Evolutionary conservation across 2,797 vertebrate species (phyloP).

Genomic region (Sebastes matsubarae): DNA sequence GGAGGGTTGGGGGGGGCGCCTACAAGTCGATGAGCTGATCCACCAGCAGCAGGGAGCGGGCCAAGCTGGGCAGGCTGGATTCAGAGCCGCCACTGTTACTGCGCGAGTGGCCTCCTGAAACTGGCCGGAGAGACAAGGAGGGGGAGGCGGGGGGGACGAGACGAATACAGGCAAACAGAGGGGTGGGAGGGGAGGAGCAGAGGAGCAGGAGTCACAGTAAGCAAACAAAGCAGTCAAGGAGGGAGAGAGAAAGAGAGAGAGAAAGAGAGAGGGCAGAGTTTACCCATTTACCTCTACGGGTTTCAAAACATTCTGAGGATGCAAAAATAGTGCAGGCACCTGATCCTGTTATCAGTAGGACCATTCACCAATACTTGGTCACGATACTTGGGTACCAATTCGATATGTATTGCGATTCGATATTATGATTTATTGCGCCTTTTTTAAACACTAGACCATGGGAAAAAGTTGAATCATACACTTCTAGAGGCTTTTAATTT

Average conservation of each 20-base stretch:
- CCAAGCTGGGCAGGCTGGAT: constrained; percentile 98
- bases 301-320: constrained; percentile 18
- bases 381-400: too few species aligned
- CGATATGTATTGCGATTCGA: too few species aligned
- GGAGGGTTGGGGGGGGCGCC: constrained; percentile 24
- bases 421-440: too few species aligned
- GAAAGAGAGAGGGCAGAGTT: constrained; percentile 47
- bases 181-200: constrained; percentile 20
- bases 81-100: constrained; percentile 99
- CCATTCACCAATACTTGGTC: too few species aligned
- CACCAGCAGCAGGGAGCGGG: constrained; percentile 98
- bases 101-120: constrained; percentile 98
- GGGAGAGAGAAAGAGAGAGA: constrained; percentile 24
- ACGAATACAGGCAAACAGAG: constrained; percentile 45
- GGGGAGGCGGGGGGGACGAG: neutral
- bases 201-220: constrained; percentile 56
- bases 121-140: constrained; percentile 86
- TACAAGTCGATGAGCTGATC: constrained; percentile 99
- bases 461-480: too few species aligned
- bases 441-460: too few species aligned
- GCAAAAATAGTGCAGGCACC: constrained; percentile 14
- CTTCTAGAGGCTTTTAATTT: too few species aligned
- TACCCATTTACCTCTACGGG: constrained; percentile 51
- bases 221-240: constrained; percentile 56
- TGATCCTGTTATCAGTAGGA: neutral